Evolutionary conservation across 1,140 invertebrate species (phyloP), one percentile per base, ranked within the genome.

Genomic region (Habropoda laboriosa): DNA sequence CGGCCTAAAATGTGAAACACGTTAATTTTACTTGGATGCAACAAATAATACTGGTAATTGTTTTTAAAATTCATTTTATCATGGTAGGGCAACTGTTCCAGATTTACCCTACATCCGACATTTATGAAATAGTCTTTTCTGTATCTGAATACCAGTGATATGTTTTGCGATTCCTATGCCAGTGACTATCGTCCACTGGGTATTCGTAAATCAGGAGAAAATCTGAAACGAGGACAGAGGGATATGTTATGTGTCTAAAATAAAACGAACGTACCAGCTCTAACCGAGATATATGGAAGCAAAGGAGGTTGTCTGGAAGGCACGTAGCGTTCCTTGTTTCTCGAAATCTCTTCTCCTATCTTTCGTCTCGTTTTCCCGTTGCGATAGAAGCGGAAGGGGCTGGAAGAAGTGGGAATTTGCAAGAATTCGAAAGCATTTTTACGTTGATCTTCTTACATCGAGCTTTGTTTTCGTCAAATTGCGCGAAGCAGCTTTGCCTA

Each of bases 221-320:
- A 16, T 72, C 10, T 53, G 47, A 79, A 42, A 40, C 57, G 45
- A 45, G 45, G 45, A 72, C 53, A 51, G 53, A 60, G 53, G 32
- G 32, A 60, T 49, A 30, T 30, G 75, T 68, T 72, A 55, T 42
- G 27, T 7, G 67, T 79, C 45, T 60, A 78, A 71, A 70, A 72
- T 79, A 63, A 27, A 72, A 30, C 57, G 67, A 79, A 30, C 35
- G 12, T 42, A 42, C 45, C 24, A 35, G 32, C 27, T 61, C 0
- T 42, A 78, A 72, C 67, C 13, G 24, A 78, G 76, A 79, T 53
- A 53, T 79, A 72, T 45, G 66, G 18, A 0, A 61, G 30, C 21
- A 24, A 7, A 70, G 53, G 3, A 49, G 40, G 40, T 47, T 45
- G 27, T 68, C 21, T 35, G 51, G 61, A 21, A 58, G 24, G 38